phyloP scores from a whole-genome alignment of 1,140 invertebrate genomes.

The Triops longicaudatus region DNA sequence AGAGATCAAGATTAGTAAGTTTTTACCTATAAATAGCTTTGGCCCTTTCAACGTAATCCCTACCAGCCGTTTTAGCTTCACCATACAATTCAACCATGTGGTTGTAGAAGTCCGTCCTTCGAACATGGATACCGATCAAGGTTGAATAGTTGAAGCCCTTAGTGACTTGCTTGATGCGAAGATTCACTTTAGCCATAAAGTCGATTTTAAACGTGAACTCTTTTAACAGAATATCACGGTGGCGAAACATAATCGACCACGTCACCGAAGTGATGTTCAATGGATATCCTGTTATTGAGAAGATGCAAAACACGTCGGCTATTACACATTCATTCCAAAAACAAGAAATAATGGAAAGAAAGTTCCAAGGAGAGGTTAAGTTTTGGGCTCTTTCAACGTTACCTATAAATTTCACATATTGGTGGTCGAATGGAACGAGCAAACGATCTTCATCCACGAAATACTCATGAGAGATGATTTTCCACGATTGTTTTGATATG shows the following conservation, averaged over 20 bases:
- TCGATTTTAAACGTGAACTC: slow-evolving; percentile 12
- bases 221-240: background rate
- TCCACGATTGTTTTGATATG: background rate
- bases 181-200: background rate
- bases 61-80: background rate
- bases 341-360: no score
- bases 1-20: background rate
- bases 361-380: no score
- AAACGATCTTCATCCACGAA: background rate
- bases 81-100: slow-evolving; percentile 19
- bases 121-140: slow-evolving; percentile 19
- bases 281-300: slow-evolving; percentile 19
- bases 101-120: background rate
- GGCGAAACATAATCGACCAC: slow-evolving; percentile 17
- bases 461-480: background rate
- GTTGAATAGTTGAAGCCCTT: background rate
- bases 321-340: no score
- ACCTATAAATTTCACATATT: background rate
- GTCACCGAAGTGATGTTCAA: slow-evolving; percentile 16
- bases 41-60: slow-evolving; percentile 16
- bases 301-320: no score
- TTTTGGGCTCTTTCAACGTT: background rate
- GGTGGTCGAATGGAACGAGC: background rate
- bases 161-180: background rate
- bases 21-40: slow-evolving; percentile 19